Evolutionary conservation across 2,797 vertebrate species (phyloP).

Genomic region (Poecilia gillii): DNA sequence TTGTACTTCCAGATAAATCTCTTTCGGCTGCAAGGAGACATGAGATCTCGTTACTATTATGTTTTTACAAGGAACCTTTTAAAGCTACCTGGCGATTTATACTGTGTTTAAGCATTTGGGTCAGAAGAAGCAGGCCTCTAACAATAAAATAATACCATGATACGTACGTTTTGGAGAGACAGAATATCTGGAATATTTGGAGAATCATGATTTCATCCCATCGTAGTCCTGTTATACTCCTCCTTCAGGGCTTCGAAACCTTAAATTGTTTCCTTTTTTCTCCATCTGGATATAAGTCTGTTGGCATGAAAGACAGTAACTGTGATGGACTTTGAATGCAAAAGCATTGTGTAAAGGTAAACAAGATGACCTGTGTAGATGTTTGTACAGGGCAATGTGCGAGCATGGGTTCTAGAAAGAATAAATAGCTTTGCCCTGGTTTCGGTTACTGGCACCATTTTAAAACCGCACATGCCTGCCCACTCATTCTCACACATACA

Average conservation of each 20-base stretch:
- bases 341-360: constrained; percentile 33
- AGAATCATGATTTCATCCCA: not conserved
- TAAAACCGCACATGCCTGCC: constrained; percentile 27
- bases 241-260: not conserved
- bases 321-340: constrained; percentile 30
- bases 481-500: constrained; percentile 9
- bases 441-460: constrained; percentile 67
- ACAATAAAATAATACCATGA: not conserved
- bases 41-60: not conserved
- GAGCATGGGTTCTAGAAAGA: constrained; percentile 56
- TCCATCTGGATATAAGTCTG: not conserved
- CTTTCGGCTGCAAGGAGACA: not conserved
- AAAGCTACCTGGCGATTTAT: not conserved
- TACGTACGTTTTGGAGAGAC: not conserved
- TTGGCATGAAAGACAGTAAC: constrained; percentile 46
- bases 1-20: not conserved
- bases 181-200: not conserved
- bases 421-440: constrained; percentile 76
- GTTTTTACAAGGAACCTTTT: not conserved
- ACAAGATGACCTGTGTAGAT: constrained; percentile 12
- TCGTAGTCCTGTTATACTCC: not conserved
- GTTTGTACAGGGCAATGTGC: constrained; percentile 6
- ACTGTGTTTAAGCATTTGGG: not conserved
- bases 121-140: not conserved
- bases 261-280: not conserved